A percentile compares a stretch with the other conserved stretches of the same genome.
Evolutionary conservation across 2,113 vertebrate species (phyloP).

Genomic region (Proteles cristata): DNA sequence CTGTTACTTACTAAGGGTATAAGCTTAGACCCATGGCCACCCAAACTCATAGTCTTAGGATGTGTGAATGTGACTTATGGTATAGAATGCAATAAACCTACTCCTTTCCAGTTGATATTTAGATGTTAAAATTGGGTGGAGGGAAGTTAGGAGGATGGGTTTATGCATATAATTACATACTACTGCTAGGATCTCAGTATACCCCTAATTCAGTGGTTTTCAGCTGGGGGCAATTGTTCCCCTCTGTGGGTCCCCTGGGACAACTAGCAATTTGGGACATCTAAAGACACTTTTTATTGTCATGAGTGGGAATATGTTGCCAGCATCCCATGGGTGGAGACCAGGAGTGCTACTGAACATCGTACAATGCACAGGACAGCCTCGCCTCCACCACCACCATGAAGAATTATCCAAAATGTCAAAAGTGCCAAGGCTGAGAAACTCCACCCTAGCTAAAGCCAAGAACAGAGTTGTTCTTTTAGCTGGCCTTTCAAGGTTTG

Average conservation of each 20-base stretch:
- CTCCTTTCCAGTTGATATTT: constrained; percentile 10
- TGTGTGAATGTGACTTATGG: not conserved
- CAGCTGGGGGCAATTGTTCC: not conserved
- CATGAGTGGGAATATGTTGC: not conserved
- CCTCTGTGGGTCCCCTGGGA: not conserved
- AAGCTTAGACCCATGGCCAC: not conserved
- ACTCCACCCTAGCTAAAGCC: not conserved
- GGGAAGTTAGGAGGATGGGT: not conserved
- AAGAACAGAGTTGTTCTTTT: constrained; percentile 18
- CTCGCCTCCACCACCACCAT: not conserved
- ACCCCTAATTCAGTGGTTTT: not conserved
- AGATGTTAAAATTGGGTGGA: not conserved
- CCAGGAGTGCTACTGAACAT: not conserved
- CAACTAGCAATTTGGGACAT: not conserved
- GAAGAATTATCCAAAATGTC: not conserved
- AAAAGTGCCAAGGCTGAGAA: not conserved
- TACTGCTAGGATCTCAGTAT: not conserved
- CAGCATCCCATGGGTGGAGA: not conserved
- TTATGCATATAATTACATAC: not conserved
- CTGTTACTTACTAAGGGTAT: not conserved
- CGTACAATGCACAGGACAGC: not conserved
- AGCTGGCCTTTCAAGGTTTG: not conserved
- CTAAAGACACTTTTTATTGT: not conserved
- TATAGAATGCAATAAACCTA: not conserved
- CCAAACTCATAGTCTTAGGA: not conserved